Evolutionary conservation across 1,140 invertebrate species (phyloP).

Genomic region (Frieseomelitta varia): DNA sequence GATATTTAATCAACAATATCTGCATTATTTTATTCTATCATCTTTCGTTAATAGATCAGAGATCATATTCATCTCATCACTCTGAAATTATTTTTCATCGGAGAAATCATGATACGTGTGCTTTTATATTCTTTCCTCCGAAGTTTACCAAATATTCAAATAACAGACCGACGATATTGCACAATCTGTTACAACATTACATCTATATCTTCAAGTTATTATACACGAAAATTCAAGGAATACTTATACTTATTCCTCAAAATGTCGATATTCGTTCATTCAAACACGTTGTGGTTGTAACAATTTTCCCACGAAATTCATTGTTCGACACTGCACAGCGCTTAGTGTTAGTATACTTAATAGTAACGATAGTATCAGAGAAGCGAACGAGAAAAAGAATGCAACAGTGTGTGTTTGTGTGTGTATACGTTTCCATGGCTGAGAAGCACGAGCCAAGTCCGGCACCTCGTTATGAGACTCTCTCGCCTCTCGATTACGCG

Average conservation of each 20-base stretch:
- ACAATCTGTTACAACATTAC: neutral
- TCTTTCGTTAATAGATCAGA: too few relatives aligned
- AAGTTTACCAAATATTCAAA: neutral
- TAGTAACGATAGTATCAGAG: neutral
- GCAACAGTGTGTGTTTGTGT: neutral
- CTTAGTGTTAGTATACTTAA: neutral
- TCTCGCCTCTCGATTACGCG: conserved; percentile 64
- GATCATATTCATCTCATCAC: too few relatives aligned
- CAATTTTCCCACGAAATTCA: neutral
- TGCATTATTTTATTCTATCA: too few relatives aligned
- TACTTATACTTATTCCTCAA: neutral
- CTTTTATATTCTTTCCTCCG: too few relatives aligned
- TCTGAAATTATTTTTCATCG: neutral
- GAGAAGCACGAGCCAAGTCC: conserved; percentile 56
- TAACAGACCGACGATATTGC: too few relatives aligned
- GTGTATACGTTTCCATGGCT: conserved; percentile 1
- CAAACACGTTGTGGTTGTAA: neutral
- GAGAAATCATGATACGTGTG: neutral
- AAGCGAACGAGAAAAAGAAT: conserved; percentile 18
- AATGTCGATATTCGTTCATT: neutral
- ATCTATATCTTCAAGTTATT: neutral
- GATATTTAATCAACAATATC: too few relatives aligned
- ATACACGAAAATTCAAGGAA: too few relatives aligned
- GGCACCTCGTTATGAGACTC: conserved; percentile 66
- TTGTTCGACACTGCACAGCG: neutral